Base-by-base conservation (phyloP, 2,888 invertebrate genomes). In the Epirrita christyi region DNA sequence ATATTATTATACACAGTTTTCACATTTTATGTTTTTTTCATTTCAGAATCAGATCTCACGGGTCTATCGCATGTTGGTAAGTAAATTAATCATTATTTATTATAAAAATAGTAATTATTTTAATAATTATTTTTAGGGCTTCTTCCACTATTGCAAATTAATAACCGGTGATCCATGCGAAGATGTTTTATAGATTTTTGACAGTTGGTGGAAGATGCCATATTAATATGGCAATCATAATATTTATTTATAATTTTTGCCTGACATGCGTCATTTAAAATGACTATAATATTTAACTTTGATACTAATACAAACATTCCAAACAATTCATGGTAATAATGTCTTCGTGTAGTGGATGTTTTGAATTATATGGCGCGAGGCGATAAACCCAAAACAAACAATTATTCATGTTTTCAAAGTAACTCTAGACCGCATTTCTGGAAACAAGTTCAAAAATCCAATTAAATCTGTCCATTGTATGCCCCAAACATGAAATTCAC, bases 31-130 rank as follows among this genome's bases (percentile, higher is more conserved):
- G 71, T 79, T 81, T 81, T 81, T 82, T 86, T 76, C 73, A 78
- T 94, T 94, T 80, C 93, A 94, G 94, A 93, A 91, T 93, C 94
- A 67, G 94, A 94, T 85, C 88, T 94, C 83, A 93, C 94, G 81
- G 92, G 91, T 78, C 88, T 94, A 80, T 93, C 93, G 75, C 94
- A 94, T 88, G 92, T 94, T 85, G 94, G 94, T 94, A 88, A 94
- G 94, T 93, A 70, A 53, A 69, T 58, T n/a, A n/a, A 72, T 66
- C 27, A 45, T 66, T 60, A 59, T 21, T 2, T 21, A 21, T 4
- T 21, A 21, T 21, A 21, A 21, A 3, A 21, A 21, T 4, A 21
- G 2, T 21, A 21, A 21, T 3, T 21, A 21, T 21, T 21, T 21
- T 3, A 21, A 21, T 21, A 21, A 21, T 21, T 21, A 21, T 4